A percentile compares a stretch with the other conserved stretches of the same genome.
Conservation (phyloP, 2,888 invertebrate genomes). For the Epinotia bilunana region DNA sequence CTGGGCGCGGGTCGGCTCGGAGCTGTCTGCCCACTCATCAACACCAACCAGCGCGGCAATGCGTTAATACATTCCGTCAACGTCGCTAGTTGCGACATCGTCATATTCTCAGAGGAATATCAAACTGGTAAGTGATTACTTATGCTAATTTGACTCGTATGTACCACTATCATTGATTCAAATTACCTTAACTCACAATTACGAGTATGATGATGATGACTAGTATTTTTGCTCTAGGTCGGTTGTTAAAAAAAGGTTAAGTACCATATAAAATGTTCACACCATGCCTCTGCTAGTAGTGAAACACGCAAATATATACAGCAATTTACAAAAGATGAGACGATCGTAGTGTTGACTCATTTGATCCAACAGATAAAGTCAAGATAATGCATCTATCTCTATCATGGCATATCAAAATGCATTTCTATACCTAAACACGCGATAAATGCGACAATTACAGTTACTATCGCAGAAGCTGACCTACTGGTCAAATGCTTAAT, state of each 20-base stretch:
- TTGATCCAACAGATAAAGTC: not conserved
- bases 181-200: not conserved
- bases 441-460: not conserved
- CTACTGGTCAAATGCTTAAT: not conserved
- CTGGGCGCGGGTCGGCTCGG: slow-evolving; percentile 96
- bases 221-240: too few species aligned
- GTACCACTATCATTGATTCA: not conserved
- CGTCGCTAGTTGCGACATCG: slow-evolving; percentile 92
- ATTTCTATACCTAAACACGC: not conserved
- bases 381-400: not conserved
- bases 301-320: not conserved
- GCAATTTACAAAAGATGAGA: not conserved
- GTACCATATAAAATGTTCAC: not conserved
- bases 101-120: slow-evolving; percentile 92
- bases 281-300: slow-evolving; percentile 1
- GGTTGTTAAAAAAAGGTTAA: too few species aligned
- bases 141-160: not conserved
- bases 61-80: slow-evolving; percentile 95
- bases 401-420: not conserved
- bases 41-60: slow-evolving; percentile 93
- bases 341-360: not conserved
- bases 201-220: too few species aligned
- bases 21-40: slow-evolving; percentile 94
- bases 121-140: slow-evolving; percentile 81
- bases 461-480: too few species aligned